These are phyloP conservation scores for Nerophis ophidion DNA, from an alignment of 2,113 vertebrate genomes.

Conservation along the genomic window DNA sequence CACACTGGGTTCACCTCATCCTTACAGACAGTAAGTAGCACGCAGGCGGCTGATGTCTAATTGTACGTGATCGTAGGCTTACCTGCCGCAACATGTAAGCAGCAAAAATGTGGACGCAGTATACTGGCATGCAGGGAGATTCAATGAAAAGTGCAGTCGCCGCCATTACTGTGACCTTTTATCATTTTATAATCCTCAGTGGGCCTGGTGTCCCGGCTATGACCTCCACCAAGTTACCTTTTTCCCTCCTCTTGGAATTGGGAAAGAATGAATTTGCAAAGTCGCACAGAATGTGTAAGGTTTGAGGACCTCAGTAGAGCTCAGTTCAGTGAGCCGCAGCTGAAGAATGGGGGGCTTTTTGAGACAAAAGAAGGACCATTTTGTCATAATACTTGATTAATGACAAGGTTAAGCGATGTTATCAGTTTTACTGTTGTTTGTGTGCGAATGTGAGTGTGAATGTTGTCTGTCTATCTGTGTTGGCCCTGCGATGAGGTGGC, in stretches of 20 bases:
- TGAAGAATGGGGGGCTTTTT: not conserved
- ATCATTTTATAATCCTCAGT: constrained; percentile 41
- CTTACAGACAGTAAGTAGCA: no score
- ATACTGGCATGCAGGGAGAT: constrained; percentile 42
- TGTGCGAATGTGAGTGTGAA: no score
- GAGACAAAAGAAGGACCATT: not conserved
- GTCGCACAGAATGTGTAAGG: not conserved
- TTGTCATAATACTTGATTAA: no score
- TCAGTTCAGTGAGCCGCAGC: not conserved
- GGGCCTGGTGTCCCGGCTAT: constrained; percentile 34
- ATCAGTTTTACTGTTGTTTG: no score
- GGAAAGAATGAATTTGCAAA: constrained; percentile 7
- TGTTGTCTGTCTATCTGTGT: no score
- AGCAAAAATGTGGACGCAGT: constrained; percentile 24
- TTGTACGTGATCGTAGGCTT: no score
- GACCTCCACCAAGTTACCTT: not conserved
- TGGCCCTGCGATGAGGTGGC: no score
- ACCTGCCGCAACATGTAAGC: constrained; percentile 2
- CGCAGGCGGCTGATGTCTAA: no score
- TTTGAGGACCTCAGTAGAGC: not conserved
- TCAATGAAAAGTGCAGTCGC: no score
- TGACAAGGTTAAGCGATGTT: no score
- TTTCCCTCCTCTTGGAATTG: constrained; percentile 11
- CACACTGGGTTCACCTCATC: not conserved
- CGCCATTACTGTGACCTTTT: constrained; percentile 41